Evolutionary conservation across 2,888 invertebrate species (phyloP), one percentile per base, ranked within the genome.

Genomic region (Encarsia formosa): DNA sequence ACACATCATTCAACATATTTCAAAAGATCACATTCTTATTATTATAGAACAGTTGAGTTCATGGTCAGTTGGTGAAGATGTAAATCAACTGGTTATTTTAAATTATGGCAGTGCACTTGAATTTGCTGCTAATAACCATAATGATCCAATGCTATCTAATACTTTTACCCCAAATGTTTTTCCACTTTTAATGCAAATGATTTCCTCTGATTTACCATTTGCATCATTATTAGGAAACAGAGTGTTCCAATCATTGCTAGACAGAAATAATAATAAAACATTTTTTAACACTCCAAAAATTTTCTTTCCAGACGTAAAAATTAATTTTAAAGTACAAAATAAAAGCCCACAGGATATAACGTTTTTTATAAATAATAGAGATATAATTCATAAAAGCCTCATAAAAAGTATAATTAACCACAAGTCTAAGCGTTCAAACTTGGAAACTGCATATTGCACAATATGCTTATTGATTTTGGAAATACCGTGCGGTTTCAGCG

Each of bases 401-500:
- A 60, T 76, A 13, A 67, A 63, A n/a, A 78, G 81, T 6, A 62
- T 80, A 2, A 65, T 74, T 37, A 66, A 69, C 39, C 82, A 83
- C 58, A 74, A 75, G 16, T 60, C 65, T 1, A 74, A 67, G 6
- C 69, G 74, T 31, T 68, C 76, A n/a, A 81, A 81, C 59, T 61
- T 84, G 22, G 81, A 81, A 59, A 75, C 76, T 5, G 67, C 78
- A 1, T 83, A 79, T 59, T 74, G 78, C 31, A 75, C 80, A 0
- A 70, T 83, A n/a, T 79, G 81, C 42, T 66, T 81, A 38, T 69
- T 81, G 2, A 72, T 80, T 1, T 66, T 81, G 9, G 83, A 82
- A 64, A 76, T 84, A 13, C 84, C 84, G 0, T 82, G 82, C 50
- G 81, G 82, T 0, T 77, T 81, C 60, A 80, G 81, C 0, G 81